A percentile compares a stretch with the other conserved stretches of the same genome.
These are phyloP conservation scores for Tiliqua scincoides DNA, from an alignment of 2,113 vertebrate species.

Conservation along the genomic window DNA sequence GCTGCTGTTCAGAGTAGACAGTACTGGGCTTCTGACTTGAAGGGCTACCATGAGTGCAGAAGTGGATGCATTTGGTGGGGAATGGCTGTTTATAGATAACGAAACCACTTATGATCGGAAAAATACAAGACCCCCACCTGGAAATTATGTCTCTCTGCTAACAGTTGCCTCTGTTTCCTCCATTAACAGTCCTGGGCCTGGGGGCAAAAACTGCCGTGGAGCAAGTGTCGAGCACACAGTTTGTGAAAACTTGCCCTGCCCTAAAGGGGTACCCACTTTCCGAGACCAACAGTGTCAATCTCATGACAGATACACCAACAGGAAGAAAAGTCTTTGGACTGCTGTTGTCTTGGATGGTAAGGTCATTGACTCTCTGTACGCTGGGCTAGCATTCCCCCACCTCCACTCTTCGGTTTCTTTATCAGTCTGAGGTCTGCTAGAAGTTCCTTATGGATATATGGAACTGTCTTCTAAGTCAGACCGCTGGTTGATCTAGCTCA, in stretches of 20 bases:
- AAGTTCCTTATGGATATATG: no score
- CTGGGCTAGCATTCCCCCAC: not conserved
- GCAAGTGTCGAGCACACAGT: slow-evolving; percentile 91
- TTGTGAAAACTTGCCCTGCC: slow-evolving; percentile 89
- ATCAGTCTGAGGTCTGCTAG: not conserved
- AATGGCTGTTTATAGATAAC: no score
- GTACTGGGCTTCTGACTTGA: not conserved
- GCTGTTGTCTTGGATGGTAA: slow-evolving; percentile 87
- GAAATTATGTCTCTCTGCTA: not conserved
- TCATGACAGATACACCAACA: slow-evolving; percentile 83
- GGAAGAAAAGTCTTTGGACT: slow-evolving; percentile 86
- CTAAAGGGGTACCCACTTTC: slow-evolving; percentile 89
- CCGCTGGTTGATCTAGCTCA: no score
- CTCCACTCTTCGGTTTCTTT: not conserved
- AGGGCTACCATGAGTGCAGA: not conserved
- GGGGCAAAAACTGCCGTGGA: slow-evolving; percentile 86
- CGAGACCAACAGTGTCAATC: slow-evolving; percentile 95
- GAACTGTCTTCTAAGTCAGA: no score
- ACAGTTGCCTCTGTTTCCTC: slow-evolving; percentile 8
- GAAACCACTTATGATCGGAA: no score
- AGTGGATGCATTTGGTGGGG: not conserved
- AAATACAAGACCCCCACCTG: not conserved
- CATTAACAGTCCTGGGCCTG: slow-evolving; percentile 84
- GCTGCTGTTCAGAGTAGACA: not conserved
- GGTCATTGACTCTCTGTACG: not conserved